Evolutionary conservation across 2,797 vertebrate species (phyloP).

Genomic region (Tapera naevia): DNA sequence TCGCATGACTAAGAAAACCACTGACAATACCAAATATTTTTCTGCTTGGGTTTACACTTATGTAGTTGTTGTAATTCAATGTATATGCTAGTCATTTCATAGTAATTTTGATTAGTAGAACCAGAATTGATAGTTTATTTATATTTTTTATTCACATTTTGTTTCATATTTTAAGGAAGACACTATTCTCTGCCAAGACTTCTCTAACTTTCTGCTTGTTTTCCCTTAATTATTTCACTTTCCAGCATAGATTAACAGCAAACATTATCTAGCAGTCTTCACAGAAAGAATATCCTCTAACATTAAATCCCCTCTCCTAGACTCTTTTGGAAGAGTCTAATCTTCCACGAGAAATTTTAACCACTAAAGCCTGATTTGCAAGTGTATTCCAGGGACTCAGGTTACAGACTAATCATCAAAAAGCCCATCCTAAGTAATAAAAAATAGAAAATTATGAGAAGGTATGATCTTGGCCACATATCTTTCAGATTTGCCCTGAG

Average conservation of each 20-base stretch:
- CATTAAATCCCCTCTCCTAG: neutral
- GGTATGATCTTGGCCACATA: conserved; percentile 40
- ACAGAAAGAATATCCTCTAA: neutral
- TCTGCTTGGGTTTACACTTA: neutral
- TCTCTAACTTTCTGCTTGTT: neutral
- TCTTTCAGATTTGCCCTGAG: conserved; percentile 18
- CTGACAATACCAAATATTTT: neutral
- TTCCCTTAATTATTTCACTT: neutral
- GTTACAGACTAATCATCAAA: neutral
- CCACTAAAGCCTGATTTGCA: neutral
- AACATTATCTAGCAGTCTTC: neutral
- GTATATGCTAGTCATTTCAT: neutral
- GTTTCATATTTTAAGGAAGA: neutral
- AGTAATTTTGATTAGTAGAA: neutral
- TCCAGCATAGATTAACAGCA: neutral
- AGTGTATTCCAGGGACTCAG: neutral
- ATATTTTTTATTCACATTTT: neutral
- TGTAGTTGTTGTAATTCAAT: neutral
- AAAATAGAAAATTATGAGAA: conserved; percentile 28
- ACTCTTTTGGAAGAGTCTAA: neutral
- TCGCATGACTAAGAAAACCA: neutral
- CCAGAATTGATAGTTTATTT: neutral
- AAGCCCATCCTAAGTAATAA: conserved; percentile 13
- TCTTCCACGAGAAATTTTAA: conserved; percentile 1
- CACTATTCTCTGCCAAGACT: neutral